Base-by-base conservation (phyloP, 2,888 invertebrate species). In the Falcaria lacertinaria region DNA sequence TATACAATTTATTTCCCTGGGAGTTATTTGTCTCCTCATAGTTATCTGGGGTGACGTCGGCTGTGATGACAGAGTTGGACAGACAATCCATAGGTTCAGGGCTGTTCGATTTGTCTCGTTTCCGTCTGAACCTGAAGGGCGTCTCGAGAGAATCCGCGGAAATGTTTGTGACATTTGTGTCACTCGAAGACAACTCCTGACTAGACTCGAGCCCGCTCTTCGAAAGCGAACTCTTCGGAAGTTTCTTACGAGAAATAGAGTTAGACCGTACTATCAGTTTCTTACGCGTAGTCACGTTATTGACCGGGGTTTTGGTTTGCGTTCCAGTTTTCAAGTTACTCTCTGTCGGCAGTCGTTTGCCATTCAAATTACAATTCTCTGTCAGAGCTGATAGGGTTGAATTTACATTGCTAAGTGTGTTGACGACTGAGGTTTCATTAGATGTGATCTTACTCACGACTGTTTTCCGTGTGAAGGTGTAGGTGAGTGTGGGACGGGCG, bases 51-150 rank as follows among this genome's bases (percentile, higher is more conserved):
- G 87, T 84, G 0, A 84, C 87, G 48, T 89, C 89, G 1, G 88
- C 77, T 0, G 87, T 83, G 34, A 87, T 82, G 0, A 85, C 67
- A 0, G 87, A 84, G 43, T 86, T 80, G 0, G 80, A 74, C 11
- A 86, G 65, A 28, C 83, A 82, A 37, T 89, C 89, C 84, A 89
- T 89, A 0, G 89, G 89, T 33, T 89, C 89, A 0, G 89, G 88
- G 36, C 85, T 89, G 42, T 61, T 72, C 0, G 89, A 87, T 32
- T 87, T 89, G 46, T 88, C 88, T 43, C 89, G 56, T 77, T 89
- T 88, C 52, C 89, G 75, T 11, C 89, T 57, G 45, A 90, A 89
- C 22, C 89, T 61, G 50, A 82, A 88, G 0, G 88, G 89, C 0
- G 84, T 69, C 34, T 90, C 89, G 1, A 90, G 62, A 0, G 89